These are phyloP conservation scores for Silurus meridionalis DNA, from an alignment of 2,113 vertebrate genomes.

Conservation along the genomic window DNA sequence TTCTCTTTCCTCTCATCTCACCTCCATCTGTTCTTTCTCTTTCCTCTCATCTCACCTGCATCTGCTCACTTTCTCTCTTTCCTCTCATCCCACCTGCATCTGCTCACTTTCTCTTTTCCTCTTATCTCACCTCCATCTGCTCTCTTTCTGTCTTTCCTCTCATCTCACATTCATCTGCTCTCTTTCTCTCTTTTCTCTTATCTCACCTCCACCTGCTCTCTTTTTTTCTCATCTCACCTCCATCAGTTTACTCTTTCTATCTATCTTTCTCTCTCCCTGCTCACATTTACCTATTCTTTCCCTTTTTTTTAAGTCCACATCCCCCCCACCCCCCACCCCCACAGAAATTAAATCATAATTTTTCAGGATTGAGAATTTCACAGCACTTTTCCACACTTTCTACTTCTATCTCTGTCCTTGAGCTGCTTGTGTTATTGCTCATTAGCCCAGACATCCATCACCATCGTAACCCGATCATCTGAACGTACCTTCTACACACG, in stretches of 20 bases:
- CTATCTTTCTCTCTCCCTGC: background rate
- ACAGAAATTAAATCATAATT: background rate
- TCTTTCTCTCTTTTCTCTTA: no score
- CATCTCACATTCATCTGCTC: background rate
- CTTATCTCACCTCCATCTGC: background rate
- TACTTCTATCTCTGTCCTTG: background rate
- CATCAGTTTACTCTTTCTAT: no score
- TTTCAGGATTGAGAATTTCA: background rate
- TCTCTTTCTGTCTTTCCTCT: background rate
- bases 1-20: no score
- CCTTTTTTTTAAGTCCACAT: background rate
- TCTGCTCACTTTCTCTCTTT: background rate
- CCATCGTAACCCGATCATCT: slow-evolving; percentile 13
- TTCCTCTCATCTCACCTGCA: background rate
- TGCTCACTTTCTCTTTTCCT: background rate
- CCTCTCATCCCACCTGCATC: background rate
- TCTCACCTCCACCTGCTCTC: background rate
- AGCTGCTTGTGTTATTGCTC: slow-evolving; percentile 1
- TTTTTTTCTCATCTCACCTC: background rate
- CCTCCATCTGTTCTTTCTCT: background rate
- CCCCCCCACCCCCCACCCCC: no score
- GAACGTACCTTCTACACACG: slow-evolving; percentile 24
- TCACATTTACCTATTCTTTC: background rate
- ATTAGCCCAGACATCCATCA: slow-evolving; percentile 46
- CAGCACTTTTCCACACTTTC: background rate